Evolutionary conservation across 2,888 invertebrate genomes (phyloP), one percentile per base, ranked within the genome.

Genomic region (Paralinhomoeus sp.): DNA sequence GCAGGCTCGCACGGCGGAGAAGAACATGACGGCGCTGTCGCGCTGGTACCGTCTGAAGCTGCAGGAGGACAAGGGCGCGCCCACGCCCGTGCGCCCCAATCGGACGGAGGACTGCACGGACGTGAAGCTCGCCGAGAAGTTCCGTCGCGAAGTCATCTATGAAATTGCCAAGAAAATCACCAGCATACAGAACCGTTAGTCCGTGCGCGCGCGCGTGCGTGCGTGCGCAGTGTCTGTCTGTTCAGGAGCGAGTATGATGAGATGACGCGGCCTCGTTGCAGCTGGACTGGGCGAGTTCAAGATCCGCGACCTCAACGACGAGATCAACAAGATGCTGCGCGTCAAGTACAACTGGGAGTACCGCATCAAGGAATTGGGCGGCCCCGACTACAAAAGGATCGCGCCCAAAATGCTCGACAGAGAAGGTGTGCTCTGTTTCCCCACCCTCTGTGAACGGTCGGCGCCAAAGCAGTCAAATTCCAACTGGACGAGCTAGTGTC

Each of bases 141-240:
- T 87, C 78, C 72, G 97, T 50, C 72, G 85, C 64, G 91, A 97
- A 64, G 87, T 99, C 47, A 83, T 97, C 45, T 72, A 89, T 45
- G 97, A 99, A 67, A 80, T 97, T 37, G 85, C 93, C 0, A 82
- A 87, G 61, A 99, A 97, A 71, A 93, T 99, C 0, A 82, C 93
- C 1, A 87, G 91, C 66, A 99, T 99, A 62, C 97, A 99, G 64
- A 93, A 93, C 67, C 85, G 79, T 27, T 27, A 12, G 27, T 27
- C 7, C 27, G 7, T 27, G 12, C 12, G 5, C 7, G 5, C 12
- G 27, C 7, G 27, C 12, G 5, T 27, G 27, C 5, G 27, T 9
- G 7, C 7, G 5, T 27, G 5, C 12, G 5, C 7, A 27, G 27
- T 27, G 27, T 27, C 27, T 9, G 27, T 5, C 5, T 27, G 12